Percentiles rank a stretch among this genome's conserved stretches.
Evolutionary conservation across 2,888 invertebrate species (phyloP).

Genomic region (Acleris laterana): DNA sequence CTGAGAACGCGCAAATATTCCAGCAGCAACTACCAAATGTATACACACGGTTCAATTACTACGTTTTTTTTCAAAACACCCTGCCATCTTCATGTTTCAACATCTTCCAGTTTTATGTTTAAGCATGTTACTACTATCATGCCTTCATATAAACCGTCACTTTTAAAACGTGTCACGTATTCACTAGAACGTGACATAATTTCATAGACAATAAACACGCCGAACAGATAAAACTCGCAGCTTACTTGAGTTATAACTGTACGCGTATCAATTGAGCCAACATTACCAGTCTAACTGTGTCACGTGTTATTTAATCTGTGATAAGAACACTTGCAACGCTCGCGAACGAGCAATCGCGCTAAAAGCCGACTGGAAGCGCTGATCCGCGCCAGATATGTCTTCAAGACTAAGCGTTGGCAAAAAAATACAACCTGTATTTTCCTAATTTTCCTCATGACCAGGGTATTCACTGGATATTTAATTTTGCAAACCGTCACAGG

Average conservation of each 20-base stretch:
- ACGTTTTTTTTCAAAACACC: too few relatives aligned
- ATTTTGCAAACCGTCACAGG: too few relatives aligned
- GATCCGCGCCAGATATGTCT: conserved; percentile 26
- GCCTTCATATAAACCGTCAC: too few relatives aligned
- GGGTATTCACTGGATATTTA: neutral
- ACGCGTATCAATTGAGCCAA: conserved; percentile 28
- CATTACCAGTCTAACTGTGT: conserved; percentile 32
- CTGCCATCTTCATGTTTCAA: too few relatives aligned
- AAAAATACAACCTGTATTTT: neutral
- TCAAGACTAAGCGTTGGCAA: conserved; percentile 24
- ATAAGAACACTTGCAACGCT: conserved; percentile 12
- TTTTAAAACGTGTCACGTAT: conserved; percentile 11
- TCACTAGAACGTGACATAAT: conserved; percentile 4
- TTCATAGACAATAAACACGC: conserved; percentile 12
- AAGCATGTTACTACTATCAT: too few relatives aligned
- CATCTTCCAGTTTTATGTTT: too few relatives aligned
- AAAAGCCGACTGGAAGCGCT: conserved; percentile 32
- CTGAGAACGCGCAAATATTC: too few relatives aligned
- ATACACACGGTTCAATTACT: too few relatives aligned
- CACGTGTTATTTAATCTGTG: conserved; percentile 29
- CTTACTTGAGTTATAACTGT: conserved; percentile 17
- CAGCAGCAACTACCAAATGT: too few relatives aligned
- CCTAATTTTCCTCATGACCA: too few relatives aligned
- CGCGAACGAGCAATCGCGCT: conserved; percentile 36
- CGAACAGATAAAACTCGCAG: conserved; percentile 11